Evolutionary conservation across 2,797 vertebrate genomes (phyloP).

Genomic region (Myotis vivesi): DNA sequence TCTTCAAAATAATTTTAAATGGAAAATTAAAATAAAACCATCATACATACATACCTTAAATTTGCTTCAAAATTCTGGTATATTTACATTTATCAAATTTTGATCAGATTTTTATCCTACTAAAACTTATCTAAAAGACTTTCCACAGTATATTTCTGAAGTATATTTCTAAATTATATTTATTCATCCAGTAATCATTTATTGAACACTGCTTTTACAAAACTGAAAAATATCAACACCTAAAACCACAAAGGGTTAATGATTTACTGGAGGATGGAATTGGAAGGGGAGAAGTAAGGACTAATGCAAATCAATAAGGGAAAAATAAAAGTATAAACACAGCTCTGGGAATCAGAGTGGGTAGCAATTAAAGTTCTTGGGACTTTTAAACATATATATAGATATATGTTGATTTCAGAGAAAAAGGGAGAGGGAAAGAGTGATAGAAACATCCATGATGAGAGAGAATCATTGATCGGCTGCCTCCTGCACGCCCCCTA

Average conservation of each 20-base stretch:
- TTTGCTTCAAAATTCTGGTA: background rate
- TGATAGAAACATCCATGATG: too few relatives aligned
- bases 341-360: background rate
- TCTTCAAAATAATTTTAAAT: conserved; percentile 33
- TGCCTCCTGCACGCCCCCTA: too few relatives aligned
- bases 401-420: too few relatives aligned
- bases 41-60: background rate
- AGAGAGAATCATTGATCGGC: too few relatives aligned
- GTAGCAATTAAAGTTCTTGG: background rate
- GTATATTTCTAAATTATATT: background rate
- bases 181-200: background rate
- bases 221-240: background rate
- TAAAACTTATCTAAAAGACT: too few relatives aligned
- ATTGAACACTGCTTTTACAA: background rate
- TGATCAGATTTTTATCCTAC: background rate
- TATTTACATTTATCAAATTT: conserved; percentile 5
- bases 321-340: background rate
- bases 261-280: background rate
- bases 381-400: too few relatives aligned
- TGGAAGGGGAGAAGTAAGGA: background rate
- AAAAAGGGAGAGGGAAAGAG: too few relatives aligned
- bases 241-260: background rate
- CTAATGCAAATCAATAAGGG: background rate
- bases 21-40: conserved; percentile 14
- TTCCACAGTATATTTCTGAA: too few relatives aligned